A percentile compares a stretch with the other conserved stretches of the same genome.
These are phyloP conservation scores for Tachypleus tridentatus DNA, from an alignment of 1,140 invertebrate species.

Conservation along the genomic window DNA sequence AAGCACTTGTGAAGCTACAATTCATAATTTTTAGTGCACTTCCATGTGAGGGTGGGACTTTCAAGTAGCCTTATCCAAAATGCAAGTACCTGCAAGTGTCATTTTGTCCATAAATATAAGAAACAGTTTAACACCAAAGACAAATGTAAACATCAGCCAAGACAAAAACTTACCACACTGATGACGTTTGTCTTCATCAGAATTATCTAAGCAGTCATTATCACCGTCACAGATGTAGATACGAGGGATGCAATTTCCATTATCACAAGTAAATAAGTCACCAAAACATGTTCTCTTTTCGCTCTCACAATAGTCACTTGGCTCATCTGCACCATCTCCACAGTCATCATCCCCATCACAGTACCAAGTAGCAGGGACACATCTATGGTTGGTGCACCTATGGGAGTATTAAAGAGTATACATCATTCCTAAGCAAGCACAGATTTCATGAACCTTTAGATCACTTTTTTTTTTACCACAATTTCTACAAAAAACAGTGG, in stretches of 20 bases:
- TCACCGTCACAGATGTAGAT: slow-evolving; percentile 97
- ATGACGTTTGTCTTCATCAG: slow-evolving; percentile 78
- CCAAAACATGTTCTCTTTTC: slow-evolving; percentile 91
- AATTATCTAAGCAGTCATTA: slow-evolving; percentile 85
- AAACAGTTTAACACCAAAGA: too few species aligned
- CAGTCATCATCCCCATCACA: slow-evolving; percentile 85
- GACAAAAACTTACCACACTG: slow-evolving; percentile 65
- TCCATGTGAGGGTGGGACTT: too few species aligned
- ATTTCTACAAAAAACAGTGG: too few species aligned
- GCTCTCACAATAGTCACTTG: slow-evolving; percentile 78
- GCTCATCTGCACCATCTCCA: slow-evolving; percentile 76
- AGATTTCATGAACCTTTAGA: too few species aligned
- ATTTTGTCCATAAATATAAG: too few species aligned
- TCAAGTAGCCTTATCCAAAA: too few species aligned
- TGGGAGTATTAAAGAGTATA: neutral
- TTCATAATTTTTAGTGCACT: too few species aligned
- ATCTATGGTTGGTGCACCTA: slow-evolving; percentile 35
- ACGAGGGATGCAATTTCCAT: slow-evolving; percentile 89
- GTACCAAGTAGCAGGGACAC: slow-evolving; percentile 77
- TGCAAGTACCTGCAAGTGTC: too few species aligned
- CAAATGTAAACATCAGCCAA: neutral
- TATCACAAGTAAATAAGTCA: slow-evolving; percentile 89
- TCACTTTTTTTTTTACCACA: too few species aligned
- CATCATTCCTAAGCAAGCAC: too few species aligned
- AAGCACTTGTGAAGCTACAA: too few species aligned